Conservation (phyloP, 2,113 vertebrate species). For the Bubo bubo region DNA sequence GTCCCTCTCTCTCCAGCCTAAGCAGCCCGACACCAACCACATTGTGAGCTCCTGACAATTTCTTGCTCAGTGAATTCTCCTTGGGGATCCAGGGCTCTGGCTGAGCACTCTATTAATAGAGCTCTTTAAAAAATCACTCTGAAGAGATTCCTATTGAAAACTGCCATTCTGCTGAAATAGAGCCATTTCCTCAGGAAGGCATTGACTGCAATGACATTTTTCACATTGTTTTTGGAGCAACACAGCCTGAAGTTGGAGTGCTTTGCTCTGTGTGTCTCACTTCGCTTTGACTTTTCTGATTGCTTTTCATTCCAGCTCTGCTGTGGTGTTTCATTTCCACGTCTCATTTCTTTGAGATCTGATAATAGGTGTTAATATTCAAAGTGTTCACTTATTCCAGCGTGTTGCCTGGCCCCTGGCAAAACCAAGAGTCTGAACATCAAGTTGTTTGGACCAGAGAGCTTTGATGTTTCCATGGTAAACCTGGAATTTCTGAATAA, state of each 20-base stretch:
- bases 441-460: neutral
- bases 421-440: neutral
- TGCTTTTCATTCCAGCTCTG: neutral
- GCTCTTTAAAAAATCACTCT: neutral
- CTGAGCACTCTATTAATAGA: neutral
- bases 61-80: neutral
- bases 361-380: neutral
- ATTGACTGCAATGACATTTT: neutral
- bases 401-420: fast-evolving
- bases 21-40: neutral
- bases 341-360: neutral
- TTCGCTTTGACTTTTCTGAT: neutral
- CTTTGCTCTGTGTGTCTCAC: neutral
- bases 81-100: neutral
- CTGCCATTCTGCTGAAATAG: neutral
- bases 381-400: neutral
- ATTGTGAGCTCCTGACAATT: neutral
- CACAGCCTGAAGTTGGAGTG: neutral
- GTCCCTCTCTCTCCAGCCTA: neutral
- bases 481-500: neutral
- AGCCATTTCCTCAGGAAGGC: neutral
- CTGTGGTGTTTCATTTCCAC: neutral
- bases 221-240: neutral
- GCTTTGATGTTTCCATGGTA: neutral
- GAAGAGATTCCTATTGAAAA: neutral